phyloP scores from a whole-genome alignment of 2,797 vertebrate species.

The Argya squamiceps region DNA sequence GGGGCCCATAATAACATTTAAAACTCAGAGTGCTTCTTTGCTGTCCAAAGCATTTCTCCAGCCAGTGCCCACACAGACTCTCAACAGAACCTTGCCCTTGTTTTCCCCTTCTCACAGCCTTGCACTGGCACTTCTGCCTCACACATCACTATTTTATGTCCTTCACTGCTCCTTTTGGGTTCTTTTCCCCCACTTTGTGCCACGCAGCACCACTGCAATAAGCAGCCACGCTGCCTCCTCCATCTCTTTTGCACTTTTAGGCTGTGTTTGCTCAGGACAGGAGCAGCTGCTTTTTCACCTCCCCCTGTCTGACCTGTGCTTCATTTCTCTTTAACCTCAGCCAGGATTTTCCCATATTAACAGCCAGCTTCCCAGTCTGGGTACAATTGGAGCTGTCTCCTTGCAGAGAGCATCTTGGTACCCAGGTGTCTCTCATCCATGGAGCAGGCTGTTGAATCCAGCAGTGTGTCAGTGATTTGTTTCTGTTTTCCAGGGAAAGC shows the following conservation, averaged over 20 bases:
- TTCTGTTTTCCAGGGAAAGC: background rate
- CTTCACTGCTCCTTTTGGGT: background rate
- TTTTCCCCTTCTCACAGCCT: background rate
- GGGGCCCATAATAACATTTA: constrained; percentile 17
- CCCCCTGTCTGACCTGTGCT: rapidly evolving
- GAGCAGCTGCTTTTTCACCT: background rate
- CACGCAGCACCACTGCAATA: rapidly evolving
- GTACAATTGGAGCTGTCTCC: background rate
- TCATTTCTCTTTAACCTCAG: background rate
- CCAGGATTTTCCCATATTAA: background rate
- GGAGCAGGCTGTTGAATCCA: background rate
- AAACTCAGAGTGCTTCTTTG: background rate
- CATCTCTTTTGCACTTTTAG: rapidly evolving
- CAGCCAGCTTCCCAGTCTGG: background rate
- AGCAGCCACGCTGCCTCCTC: background rate
- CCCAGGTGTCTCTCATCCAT: background rate
- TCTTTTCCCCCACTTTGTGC: background rate
- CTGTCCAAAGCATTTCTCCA: background rate
- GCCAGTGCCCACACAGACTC: background rate
- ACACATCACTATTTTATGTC: background rate
- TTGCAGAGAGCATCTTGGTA: background rate
- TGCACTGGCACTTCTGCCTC: background rate
- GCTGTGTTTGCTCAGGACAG: background rate
- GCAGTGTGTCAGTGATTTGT: background rate
- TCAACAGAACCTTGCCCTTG: background rate